Evolutionary conservation across 2,797 vertebrate species (phyloP).

Genomic region (Myotis planiceps): DNA sequence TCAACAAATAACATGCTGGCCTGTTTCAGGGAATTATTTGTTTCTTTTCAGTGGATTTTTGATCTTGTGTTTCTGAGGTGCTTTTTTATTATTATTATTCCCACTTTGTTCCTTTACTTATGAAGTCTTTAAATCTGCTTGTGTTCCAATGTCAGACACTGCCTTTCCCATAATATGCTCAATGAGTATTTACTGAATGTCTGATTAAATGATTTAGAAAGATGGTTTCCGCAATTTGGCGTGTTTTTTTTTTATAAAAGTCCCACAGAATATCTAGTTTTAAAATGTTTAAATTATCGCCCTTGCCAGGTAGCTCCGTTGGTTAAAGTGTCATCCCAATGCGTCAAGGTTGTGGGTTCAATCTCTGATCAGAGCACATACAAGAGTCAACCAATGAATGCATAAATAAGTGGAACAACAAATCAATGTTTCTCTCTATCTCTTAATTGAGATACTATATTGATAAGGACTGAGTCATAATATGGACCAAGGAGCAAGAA

Average conservation of each 20-base stretch:
- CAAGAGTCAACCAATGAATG: no score
- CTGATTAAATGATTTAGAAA: not conserved
- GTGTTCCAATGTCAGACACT: not conserved
- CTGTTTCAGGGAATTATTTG: not conserved
- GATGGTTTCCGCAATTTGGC: not conserved
- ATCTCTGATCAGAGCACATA: no score
- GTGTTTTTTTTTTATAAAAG: not conserved
- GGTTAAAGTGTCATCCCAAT: no score
- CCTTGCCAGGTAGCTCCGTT: no score
- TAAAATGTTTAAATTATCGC: not conserved
- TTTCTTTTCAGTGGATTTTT: not conserved
- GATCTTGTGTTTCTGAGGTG: not conserved
- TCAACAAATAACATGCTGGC: not conserved
- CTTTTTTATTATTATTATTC: not conserved
- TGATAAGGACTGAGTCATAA: not conserved
- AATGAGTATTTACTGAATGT: not conserved
- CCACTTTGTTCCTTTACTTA: not conserved
- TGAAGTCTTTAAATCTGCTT: not conserved
- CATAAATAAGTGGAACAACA: no score
- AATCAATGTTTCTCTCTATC: no score
- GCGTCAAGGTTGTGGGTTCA: no score
- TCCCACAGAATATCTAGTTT: not conserved
- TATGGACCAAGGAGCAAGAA: not conserved
- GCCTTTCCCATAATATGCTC: not conserved
- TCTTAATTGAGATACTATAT: not conserved